Conservation (phyloP, 2,113 vertebrate species). For the Aythya baeri region DNA sequence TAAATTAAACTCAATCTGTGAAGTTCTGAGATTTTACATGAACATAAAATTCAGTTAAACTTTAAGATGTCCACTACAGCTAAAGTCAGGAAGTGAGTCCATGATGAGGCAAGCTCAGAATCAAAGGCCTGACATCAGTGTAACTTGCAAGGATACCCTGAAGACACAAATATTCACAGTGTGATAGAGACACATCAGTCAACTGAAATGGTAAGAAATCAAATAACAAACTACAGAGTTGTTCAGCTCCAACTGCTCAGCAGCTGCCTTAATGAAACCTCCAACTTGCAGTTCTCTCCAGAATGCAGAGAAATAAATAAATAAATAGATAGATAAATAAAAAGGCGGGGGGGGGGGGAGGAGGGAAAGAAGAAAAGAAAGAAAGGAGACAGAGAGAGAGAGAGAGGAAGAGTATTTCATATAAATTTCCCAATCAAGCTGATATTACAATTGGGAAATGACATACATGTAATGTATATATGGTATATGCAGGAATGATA, state of each 20-base stretch:
- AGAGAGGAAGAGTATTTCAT: not conserved
- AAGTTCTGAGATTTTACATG: not conserved
- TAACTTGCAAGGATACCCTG: not conserved
- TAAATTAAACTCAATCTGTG: not conserved
- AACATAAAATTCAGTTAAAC: not conserved
- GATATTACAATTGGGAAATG: too few species aligned
- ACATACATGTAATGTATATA: too few species aligned
- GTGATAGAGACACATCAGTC: not conserved
- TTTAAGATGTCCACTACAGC: not conserved
- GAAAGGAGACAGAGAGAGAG: too few species aligned
- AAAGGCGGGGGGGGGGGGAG: too few species aligned
- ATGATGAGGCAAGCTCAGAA: not conserved
- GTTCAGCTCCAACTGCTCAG: not conserved
- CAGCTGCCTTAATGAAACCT: not conserved
- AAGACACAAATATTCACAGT: not conserved
- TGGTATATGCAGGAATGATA: not conserved
- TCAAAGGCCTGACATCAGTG: not conserved
- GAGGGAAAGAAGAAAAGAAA: too few species aligned
- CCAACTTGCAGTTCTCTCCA: not conserved
- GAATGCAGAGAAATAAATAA: not conserved
- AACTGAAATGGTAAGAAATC: not conserved
- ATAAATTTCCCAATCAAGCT: not conserved
- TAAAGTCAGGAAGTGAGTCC: not conserved
- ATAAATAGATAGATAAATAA: not conserved
- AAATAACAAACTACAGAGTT: not conserved